A percentile compares a stretch with the other conserved stretches of the same genome.
Evolutionary conservation across 2,113 vertebrate species (phyloP).

Genomic region (Alaudala cheleensis): DNA sequence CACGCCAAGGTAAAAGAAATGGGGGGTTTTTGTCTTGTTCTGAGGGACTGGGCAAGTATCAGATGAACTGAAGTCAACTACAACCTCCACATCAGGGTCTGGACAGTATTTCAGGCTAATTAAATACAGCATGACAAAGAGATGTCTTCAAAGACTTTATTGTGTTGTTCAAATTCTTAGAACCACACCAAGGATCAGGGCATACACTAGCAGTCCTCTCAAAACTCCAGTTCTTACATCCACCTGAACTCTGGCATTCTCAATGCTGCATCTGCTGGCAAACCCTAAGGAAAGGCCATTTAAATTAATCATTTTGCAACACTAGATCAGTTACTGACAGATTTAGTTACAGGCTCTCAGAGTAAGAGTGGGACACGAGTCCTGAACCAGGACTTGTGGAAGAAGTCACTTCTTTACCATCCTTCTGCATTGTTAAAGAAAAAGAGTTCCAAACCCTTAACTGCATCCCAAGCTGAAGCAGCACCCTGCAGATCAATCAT

Average conservation of each 20-base stretch:
- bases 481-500: rapidly evolving
- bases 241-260: neutral
- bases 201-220: neutral
- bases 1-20: neutral
- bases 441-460: neutral
- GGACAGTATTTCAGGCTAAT: neutral
- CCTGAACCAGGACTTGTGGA: neutral
- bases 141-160: neutral
- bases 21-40: neutral
- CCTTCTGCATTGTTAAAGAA: neutral
- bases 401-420: neutral
- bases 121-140: neutral
- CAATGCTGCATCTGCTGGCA: neutral
- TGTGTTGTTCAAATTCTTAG: neutral
- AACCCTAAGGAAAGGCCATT: neutral
- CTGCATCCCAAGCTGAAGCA: neutral
- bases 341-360: conserved; percentile 22
- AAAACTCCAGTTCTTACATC: neutral
- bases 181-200: neutral
- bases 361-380: neutral
- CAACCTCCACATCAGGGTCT: neutral
- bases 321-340: neutral
- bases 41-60: neutral
- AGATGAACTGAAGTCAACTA: neutral
- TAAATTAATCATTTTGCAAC: conserved; percentile 35